phyloP scores from a whole-genome alignment of 2,797 vertebrate genomes.

The Sebastes vulpes region DNA sequence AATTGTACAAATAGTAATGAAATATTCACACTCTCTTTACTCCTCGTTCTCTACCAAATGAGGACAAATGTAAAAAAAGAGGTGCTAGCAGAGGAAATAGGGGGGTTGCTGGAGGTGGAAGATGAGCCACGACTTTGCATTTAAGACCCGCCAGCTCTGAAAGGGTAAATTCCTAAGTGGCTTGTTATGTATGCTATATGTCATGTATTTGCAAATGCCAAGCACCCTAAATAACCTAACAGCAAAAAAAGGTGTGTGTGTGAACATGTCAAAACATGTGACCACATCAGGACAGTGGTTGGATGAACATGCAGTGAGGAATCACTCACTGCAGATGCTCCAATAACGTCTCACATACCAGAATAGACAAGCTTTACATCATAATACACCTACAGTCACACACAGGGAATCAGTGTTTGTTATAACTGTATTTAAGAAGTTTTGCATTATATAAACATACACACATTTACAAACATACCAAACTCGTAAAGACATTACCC shows the following conservation, averaged over 20 bases:
- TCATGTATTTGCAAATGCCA: constrained; percentile 24
- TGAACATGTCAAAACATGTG: not conserved
- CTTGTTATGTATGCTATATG: not conserved
- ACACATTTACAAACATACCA: too few species aligned
- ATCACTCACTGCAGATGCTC: not conserved
- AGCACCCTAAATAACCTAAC: constrained; percentile 2
- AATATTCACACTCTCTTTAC: not conserved
- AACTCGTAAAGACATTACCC: too few species aligned
- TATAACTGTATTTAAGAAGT: too few species aligned
- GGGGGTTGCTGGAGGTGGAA: not conserved
- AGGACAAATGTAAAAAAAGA: not conserved
- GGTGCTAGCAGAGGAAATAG: not conserved
- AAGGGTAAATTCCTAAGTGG: constrained; percentile 38
- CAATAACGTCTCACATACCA: not conserved
- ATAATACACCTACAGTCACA: not conserved
- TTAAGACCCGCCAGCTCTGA: constrained; percentile 9
- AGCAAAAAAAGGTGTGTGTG: not conserved
- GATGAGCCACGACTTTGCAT: constrained; percentile 21
- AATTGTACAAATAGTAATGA: not conserved
- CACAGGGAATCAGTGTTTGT: not conserved
- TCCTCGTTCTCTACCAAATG: not conserved
- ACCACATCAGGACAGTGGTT: not conserved
- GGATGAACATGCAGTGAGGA: not conserved
- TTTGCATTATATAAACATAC: too few species aligned
- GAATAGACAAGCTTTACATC: not conserved